Conservation (phyloP, 2,797 vertebrate species). For the Arrhamphus sclerolepis region DNA sequence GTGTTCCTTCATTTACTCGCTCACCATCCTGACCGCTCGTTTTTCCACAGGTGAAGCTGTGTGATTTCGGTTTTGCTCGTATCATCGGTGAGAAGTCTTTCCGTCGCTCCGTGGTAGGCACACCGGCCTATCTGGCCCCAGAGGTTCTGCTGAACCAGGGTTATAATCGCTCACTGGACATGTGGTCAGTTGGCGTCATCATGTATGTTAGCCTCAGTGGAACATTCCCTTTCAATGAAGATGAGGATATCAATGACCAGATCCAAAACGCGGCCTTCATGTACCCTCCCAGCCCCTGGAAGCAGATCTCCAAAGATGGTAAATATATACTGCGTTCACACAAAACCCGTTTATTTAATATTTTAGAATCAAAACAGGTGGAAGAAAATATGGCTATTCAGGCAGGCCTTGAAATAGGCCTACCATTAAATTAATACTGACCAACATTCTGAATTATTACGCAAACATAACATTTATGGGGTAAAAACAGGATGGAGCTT, state of each 20-base stretch:
- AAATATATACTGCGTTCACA: slow-evolving; percentile 22
- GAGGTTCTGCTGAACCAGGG: slow-evolving; percentile 93
- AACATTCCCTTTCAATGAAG: slow-evolving; percentile 93
- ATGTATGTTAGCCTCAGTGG: slow-evolving; percentile 95
- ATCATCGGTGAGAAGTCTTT: slow-evolving; percentile 96
- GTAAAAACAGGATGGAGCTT: too few species aligned
- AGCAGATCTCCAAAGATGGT: slow-evolving; percentile 89
- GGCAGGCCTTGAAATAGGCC: too few species aligned
- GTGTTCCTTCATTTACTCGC: neutral
- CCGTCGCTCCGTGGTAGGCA: slow-evolving; percentile 91
- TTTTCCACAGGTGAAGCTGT: slow-evolving; percentile 87
- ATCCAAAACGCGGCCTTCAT: slow-evolving; percentile 95
- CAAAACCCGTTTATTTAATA: too few species aligned
- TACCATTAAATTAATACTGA: too few species aligned
- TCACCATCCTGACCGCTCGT: neutral
- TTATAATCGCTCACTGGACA: slow-evolving; percentile 93
- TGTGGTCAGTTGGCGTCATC: slow-evolving; percentile 96
- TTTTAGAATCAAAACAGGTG: too few species aligned
- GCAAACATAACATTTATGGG: too few species aligned
- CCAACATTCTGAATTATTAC: too few species aligned
- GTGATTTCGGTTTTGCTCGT: slow-evolving; percentile 93
- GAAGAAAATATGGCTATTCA: too few species aligned
- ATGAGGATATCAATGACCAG: slow-evolving; percentile 94
- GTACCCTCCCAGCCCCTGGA: slow-evolving; percentile 93
- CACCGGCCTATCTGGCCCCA: slow-evolving; percentile 90